phyloP scores from a whole-genome alignment of 2,797 vertebrate genomes.

The Tauraco hartlaubi region DNA sequence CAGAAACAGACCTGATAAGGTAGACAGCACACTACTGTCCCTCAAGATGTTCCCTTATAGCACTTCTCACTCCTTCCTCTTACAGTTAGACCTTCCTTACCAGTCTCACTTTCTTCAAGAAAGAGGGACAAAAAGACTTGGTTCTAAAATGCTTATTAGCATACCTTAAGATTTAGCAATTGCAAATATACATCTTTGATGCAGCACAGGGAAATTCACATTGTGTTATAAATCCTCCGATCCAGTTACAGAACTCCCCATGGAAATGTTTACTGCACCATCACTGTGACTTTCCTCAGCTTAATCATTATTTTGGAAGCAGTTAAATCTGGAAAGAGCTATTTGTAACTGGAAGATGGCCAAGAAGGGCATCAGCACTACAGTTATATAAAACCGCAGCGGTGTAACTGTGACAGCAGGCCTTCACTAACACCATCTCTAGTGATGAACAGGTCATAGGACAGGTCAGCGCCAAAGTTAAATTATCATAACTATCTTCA shows the following conservation, averaged over 20 bases:
- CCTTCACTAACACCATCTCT: background rate
- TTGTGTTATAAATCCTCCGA: background rate
- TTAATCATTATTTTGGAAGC: slow-evolving; percentile 26
- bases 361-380: slow-evolving; percentile 1
- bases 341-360: background rate
- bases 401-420: background rate
- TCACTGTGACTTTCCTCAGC: background rate
- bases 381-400: background rate
- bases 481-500: background rate
- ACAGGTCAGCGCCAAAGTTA: background rate
- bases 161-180: background rate
- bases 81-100: background rate
- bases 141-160: background rate
- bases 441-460: background rate
- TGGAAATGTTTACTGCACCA: background rate
- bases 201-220: background rate
- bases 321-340: background rate
- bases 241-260: background rate
- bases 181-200: background rate
- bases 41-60: background rate
- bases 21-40: background rate
- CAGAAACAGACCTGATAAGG: background rate
- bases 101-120: background rate
- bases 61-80: background rate
- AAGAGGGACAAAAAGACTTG: background rate